A percentile compares a stretch with the other conserved stretches of the same genome.
Evolutionary conservation across 2,113 vertebrate species (phyloP).

Genomic region (Hemiscyllium ocellatum): DNA sequence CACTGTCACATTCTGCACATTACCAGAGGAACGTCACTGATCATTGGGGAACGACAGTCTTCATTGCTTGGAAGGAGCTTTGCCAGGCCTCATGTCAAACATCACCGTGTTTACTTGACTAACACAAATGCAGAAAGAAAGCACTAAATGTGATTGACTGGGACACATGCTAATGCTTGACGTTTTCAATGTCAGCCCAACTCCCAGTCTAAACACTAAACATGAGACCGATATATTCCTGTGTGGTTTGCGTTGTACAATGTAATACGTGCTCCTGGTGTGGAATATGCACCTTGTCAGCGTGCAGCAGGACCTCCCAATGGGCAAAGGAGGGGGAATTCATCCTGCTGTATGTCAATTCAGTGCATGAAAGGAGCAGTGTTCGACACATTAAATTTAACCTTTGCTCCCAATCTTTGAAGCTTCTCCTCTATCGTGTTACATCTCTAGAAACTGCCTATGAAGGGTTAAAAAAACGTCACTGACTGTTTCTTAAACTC

Average conservation of each 20-base stretch:
- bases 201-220: constrained; percentile 17
- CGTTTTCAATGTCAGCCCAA: constrained; percentile 39
- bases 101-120: not conserved
- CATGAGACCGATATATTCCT: not conserved
- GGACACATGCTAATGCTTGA: constrained; percentile 39
- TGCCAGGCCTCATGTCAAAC: constrained; percentile 39
- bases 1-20: not conserved
- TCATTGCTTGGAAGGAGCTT: constrained; percentile 38
- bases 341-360: constrained; percentile 46
- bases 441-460: constrained; percentile 56
- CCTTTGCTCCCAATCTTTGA: constrained; percentile 47
- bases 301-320: constrained; percentile 35
- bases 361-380: constrained; percentile 46
- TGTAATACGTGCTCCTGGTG: not conserved
- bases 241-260: not conserved
- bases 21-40: not conserved
- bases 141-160: constrained; percentile 41
- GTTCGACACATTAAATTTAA: constrained; percentile 54
- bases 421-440: constrained; percentile 49
- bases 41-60: not conserved
- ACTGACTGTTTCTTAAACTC: constrained; percentile 44
- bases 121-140: constrained; percentile 39
- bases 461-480: constrained; percentile 56
- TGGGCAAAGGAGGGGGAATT: constrained; percentile 41
- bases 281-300: not conserved